phyloP scores from a whole-genome alignment of 2,797 vertebrate genomes.

The Margarornis squamiger region DNA sequence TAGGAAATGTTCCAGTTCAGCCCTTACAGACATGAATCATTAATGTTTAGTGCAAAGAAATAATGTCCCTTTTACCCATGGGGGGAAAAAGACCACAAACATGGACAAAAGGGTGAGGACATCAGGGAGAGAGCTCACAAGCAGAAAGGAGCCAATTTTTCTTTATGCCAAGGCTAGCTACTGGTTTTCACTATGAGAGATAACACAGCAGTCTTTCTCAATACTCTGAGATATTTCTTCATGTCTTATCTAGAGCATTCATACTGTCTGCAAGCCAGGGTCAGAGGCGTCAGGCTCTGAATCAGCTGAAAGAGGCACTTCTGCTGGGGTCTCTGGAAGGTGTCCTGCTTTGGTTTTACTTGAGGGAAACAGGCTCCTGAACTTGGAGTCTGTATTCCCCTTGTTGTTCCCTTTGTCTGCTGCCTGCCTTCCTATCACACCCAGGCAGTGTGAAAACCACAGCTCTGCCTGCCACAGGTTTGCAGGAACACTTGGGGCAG shows the following conservation, averaged over 20 bases:
- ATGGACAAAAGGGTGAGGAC: background rate
- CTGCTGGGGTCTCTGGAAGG: background rate
- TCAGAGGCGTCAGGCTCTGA: background rate
- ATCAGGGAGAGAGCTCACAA: background rate
- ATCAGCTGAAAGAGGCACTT: background rate
- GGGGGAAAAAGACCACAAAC: background rate
- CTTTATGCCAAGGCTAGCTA: background rate
- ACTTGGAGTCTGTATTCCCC: background rate
- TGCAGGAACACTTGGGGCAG: background rate
- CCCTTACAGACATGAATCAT: conserved; percentile 52
- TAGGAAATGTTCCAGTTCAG: conserved; percentile 40
- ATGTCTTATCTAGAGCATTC: background rate
- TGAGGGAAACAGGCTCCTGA: background rate
- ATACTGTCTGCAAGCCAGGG: background rate
- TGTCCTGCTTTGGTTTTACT: background rate
- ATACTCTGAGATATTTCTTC: background rate
- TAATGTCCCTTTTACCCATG: background rate
- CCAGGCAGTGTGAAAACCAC: background rate
- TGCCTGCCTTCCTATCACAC: background rate
- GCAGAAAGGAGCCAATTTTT: background rate
- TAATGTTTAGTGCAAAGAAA: conserved; percentile 21
- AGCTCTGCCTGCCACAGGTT: background rate
- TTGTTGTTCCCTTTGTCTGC: background rate
- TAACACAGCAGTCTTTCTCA: background rate
- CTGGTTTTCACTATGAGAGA: background rate